phyloP scores from a whole-genome alignment of 2,113 vertebrate genomes.

The Plecotus auritus region DNA sequence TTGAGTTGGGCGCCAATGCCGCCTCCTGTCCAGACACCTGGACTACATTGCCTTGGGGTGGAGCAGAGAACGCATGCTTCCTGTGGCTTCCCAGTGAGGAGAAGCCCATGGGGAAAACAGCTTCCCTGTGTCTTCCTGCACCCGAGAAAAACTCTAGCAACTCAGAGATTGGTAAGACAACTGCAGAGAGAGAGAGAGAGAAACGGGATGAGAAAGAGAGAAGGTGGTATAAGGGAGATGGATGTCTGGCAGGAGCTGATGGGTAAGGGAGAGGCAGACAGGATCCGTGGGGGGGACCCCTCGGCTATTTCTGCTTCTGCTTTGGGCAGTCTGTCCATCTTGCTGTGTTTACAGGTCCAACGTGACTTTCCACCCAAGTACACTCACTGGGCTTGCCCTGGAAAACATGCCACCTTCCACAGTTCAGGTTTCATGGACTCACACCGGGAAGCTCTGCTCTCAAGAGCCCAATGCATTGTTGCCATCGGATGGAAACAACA shows the following conservation, averaged over 20 bases:
- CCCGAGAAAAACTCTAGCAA: background rate
- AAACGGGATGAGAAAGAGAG: background rate
- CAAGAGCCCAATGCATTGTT: conserved; percentile 66
- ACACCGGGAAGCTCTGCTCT: conserved; percentile 74
- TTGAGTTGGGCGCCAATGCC: background rate
- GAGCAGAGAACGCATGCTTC: background rate
- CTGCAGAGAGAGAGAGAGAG: background rate
- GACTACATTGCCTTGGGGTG: background rate
- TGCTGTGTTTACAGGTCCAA: conserved; percentile 74
- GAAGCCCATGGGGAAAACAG: background rate
- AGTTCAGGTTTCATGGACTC: conserved; percentile 75
- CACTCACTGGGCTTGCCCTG: conserved; percentile 51
- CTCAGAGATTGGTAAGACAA: background rate
- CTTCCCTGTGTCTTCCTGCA: background rate
- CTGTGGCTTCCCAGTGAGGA: background rate
- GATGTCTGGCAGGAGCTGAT: background rate
- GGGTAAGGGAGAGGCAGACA: background rate
- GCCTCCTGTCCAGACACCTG: background rate
- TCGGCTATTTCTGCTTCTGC: conserved; percentile 58
- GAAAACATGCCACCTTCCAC: conserved; percentile 71
- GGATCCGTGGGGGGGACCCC: background rate
- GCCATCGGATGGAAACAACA: conserved; percentile 65
- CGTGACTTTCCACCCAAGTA: conserved; percentile 74
- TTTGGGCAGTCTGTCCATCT: conserved; percentile 61
- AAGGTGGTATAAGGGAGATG: background rate